These are phyloP conservation scores for Cantharis rustica DNA, from an alignment of 2,888 invertebrate species.

Conservation along the genomic window DNA sequence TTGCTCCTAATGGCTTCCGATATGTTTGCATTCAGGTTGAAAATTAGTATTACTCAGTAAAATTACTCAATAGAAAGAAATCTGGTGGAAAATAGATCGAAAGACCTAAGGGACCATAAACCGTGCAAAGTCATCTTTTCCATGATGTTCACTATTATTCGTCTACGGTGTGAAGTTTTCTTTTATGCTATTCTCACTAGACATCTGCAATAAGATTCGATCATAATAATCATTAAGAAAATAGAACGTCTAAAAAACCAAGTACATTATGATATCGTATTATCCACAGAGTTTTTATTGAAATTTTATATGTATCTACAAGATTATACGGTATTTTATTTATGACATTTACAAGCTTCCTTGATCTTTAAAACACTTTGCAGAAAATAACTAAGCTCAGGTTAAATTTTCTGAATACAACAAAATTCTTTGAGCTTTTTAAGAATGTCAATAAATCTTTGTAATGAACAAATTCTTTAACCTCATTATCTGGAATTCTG, in stretches of 20 bases:
- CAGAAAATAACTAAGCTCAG: background rate
- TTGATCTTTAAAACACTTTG: background rate
- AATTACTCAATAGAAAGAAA: background rate
- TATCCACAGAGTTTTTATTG: background rate
- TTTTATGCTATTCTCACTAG: background rate
- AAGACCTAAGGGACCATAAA: background rate
- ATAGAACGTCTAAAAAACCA: background rate
- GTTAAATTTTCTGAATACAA: slow-evolving; percentile 16
- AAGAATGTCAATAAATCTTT: slow-evolving; percentile 24
- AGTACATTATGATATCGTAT: too few species aligned
- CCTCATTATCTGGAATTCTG: slow-evolving; percentile 14
- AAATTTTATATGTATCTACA: background rate
- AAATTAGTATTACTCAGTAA: background rate
- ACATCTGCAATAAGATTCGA: background rate
- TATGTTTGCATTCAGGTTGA: background rate
- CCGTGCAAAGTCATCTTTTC: background rate
- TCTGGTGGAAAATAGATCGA: background rate
- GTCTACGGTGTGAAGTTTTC: background rate
- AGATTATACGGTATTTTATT: background rate
- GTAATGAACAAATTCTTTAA: slow-evolving; percentile 22
- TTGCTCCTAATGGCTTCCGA: background rate
- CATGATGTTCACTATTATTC: background rate
- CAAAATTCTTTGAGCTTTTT: slow-evolving; percentile 12
- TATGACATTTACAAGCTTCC: background rate
- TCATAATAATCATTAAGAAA: background rate